A percentile compares a stretch with the other conserved stretches of the same genome.
These are phyloP conservation scores for Sialis fuliginosa DNA, from an alignment of 2,888 invertebrate genomes.

Conservation along the genomic window DNA sequence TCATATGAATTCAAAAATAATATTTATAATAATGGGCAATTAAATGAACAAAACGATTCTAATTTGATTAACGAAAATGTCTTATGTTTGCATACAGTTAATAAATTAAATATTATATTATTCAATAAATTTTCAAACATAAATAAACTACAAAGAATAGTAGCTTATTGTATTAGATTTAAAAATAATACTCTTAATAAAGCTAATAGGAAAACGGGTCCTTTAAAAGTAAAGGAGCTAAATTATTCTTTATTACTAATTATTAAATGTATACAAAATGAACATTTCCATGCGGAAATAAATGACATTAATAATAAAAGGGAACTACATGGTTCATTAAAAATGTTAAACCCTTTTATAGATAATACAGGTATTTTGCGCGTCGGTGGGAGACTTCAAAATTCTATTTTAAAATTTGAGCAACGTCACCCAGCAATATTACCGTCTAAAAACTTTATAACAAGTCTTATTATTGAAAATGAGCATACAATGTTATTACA, in stretches of 20 bases:
- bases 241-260: not conserved
- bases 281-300: not conserved
- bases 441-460: not conserved
- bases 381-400: constrained; percentile 6
- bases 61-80: not conserved
- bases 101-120: not conserved
- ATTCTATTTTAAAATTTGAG: constrained; percentile 1
- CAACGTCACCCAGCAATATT: constrained; percentile 8
- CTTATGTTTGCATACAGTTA: not conserved
- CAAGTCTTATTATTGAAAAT: not conserved
- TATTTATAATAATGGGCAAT: not conserved
- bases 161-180: not conserved
- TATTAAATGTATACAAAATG: not conserved
- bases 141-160: not conserved
- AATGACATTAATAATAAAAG: not conserved
- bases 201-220: not conserved
- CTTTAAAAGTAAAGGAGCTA: not conserved
- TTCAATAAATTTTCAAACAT: not conserved
- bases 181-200: not conserved
- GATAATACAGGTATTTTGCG: constrained; percentile 4
- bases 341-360: constrained; percentile 6
- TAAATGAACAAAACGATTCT: not conserved
- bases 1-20: not conserved
- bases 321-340: not conserved
- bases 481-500: not conserved